Conservation (phyloP, 2,113 vertebrate species). For the Chaenogobius annularis region DNA sequence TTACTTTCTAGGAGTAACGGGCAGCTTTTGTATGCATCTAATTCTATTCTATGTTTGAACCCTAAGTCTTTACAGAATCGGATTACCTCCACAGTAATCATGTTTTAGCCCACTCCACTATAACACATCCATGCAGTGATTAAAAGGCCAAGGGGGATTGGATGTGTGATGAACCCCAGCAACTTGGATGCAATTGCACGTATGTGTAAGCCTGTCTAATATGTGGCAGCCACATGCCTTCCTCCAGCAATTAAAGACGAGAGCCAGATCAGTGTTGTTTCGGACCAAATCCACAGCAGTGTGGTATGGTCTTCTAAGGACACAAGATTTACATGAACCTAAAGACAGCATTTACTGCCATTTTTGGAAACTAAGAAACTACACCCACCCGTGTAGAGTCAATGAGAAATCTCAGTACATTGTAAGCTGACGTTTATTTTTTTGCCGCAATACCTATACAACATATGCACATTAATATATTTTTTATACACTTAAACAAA, state of each 20-base stretch:
- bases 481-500: too few species aligned
- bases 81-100: slow-evolving; percentile 55
- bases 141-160: slow-evolving; percentile 48
- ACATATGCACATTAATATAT: too few species aligned
- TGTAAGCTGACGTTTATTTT: too few species aligned
- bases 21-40: slow-evolving; percentile 4
- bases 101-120: slow-evolving; percentile 14
- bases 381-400: not conserved
- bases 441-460: too few species aligned
- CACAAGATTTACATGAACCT: not conserved
- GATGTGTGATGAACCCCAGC: slow-evolving; percentile 44
- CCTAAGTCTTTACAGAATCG: slow-evolving; percentile 25
- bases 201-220: slow-evolving; percentile 25
- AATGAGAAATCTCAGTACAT: not conserved
- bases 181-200: slow-evolving; percentile 42
- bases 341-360: not conserved
- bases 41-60: slow-evolving; percentile 22
- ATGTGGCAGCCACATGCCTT: slow-evolving; percentile 27
- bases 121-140: slow-evolving; percentile 44
- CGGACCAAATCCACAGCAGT: slow-evolving; percentile 16
- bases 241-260: slow-evolving; percentile 17
- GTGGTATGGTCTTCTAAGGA: not conserved
- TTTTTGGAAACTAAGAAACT: not conserved
- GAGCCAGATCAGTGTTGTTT: slow-evolving; percentile 23
- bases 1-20: slow-evolving; percentile 17